Base-by-base conservation (phyloP, 1,140 invertebrate species). In the Diachasma alloeum region DNA sequence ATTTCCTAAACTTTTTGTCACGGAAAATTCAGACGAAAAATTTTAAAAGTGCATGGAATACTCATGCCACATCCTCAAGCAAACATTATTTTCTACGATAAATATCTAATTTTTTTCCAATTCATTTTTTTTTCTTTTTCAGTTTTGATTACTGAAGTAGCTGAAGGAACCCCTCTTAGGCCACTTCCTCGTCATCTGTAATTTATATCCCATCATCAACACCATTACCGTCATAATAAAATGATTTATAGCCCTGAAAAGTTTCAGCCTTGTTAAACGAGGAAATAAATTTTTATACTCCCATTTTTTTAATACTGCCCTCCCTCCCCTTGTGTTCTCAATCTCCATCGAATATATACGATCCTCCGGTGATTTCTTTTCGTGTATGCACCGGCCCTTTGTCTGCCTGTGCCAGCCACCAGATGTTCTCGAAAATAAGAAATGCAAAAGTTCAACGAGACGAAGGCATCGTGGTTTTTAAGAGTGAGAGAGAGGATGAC, bases 341-440 rank as follows among this genome's bases (percentile, higher is more conserved):
- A 26, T 63, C 59, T 63, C 59, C 19, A 63, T 26, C 3, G 37
- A 42, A 46, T 19, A 42, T 48, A 10, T 26, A 53, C n/a, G 42
- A 46, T 26, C 68, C 42, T 24, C 42, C 76, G 77, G 67, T 74
- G 24, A 68, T 48, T 73, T 74, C 59, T 48, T 77, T 72, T 72
- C 44, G 73, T 74, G 66, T 72, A 22, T 72, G 79, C 80, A 76
- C 75, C 78, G 78, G 80, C 66, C 79, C 84, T 86, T 87, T 87
- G 85, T 86, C 81, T 84, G 80, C 44, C 9, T 76, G 53, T 78
- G 73, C 79, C 83, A 83, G 78, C 80, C 83, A 85, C 86, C 86
- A 87, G 85, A 87, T 87, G 86, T 86, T 87, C 83, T 59, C 74
- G 76, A 80, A 83, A 85, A 86, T 83, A 84, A 86, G 81, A 86